Evolutionary conservation across 2,888 invertebrate species (phyloP).

Genomic region (Ophioninae sp.): DNA sequence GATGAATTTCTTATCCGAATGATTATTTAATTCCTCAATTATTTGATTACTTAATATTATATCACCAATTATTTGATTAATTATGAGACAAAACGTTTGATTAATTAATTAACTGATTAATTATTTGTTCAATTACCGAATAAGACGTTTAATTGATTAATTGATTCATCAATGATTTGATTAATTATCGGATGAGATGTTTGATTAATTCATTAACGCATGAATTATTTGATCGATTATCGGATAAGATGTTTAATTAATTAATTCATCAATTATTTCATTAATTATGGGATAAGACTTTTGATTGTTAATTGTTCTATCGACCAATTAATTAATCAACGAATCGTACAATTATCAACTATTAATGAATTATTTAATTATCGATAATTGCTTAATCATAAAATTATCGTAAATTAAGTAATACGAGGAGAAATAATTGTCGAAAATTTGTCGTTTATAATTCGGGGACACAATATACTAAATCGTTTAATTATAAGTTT

Average conservation of each 20-base stretch:
- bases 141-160: not conserved
- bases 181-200: not conserved
- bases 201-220: too few relatives aligned
- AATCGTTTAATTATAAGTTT: constrained; percentile 19
- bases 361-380: not conserved
- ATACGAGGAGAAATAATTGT: not conserved
- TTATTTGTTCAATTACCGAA: not conserved
- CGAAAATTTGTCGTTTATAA: constrained; percentile 56
- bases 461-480: constrained; percentile 36
- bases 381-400: not conserved
- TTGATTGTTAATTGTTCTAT: not conserved
- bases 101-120: not conserved
- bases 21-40: too few relatives aligned
- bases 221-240: not conserved
- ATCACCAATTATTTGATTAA: too few relatives aligned
- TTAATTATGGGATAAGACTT: not conserved
- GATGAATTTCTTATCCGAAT: too few relatives aligned
- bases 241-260: not conserved
- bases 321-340: not conserved
- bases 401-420: not conserved
- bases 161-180: too few relatives aligned
- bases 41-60: too few relatives aligned
- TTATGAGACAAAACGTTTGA: not conserved
- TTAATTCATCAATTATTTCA: not conserved
- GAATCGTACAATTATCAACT: not conserved